Percentiles rank a stretch among this genome's conserved stretches.
These are phyloP conservation scores for Oxygymnocypris stewartii DNA, from an alignment of 2,113 vertebrate genomes.

Conservation along the genomic window DNA sequence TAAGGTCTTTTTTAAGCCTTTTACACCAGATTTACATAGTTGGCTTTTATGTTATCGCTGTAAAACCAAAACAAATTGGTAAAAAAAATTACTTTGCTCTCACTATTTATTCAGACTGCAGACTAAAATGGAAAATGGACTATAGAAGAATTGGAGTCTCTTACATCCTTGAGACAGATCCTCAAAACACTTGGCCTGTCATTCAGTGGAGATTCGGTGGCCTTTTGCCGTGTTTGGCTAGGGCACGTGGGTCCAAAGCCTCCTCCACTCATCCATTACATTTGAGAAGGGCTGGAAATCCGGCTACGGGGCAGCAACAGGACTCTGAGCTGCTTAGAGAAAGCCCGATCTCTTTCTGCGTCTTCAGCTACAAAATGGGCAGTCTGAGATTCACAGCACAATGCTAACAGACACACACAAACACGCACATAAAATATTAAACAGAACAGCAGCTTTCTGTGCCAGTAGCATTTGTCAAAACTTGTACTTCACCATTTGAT, in stretches of 20 bases:
- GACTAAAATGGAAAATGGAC: not conserved
- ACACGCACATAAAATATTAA: conserved; percentile 22
- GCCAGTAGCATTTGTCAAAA: conserved; percentile 28
- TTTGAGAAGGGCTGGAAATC: conserved; percentile 61
- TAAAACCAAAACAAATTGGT: not conserved
- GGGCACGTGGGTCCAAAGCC: conserved; percentile 51
- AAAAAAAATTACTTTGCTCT: not conserved
- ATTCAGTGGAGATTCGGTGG: conserved; percentile 39
- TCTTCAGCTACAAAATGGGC: conserved; percentile 26
- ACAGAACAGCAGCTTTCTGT: not conserved
- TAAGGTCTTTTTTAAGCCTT: not conserved
- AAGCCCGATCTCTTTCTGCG: conserved; percentile 48
- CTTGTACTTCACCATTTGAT: not conserved
- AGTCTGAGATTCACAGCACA: conserved; percentile 10
- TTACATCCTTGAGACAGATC: not conserved
- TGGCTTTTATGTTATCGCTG: not conserved
- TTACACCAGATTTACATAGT: not conserved
- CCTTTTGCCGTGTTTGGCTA: conserved; percentile 33
- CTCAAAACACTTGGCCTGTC: conserved; percentile 27
- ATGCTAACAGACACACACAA: conserved; percentile 12
- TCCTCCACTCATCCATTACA: conserved; percentile 61
- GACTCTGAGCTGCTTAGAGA: conserved; percentile 65
- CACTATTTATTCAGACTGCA: not conserved
- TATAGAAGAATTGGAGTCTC: not conserved
- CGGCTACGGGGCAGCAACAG: conserved; percentile 64